Evolutionary conservation across 2,797 vertebrate species (phyloP).

Genomic region (Propithecus perrieri): DNA sequence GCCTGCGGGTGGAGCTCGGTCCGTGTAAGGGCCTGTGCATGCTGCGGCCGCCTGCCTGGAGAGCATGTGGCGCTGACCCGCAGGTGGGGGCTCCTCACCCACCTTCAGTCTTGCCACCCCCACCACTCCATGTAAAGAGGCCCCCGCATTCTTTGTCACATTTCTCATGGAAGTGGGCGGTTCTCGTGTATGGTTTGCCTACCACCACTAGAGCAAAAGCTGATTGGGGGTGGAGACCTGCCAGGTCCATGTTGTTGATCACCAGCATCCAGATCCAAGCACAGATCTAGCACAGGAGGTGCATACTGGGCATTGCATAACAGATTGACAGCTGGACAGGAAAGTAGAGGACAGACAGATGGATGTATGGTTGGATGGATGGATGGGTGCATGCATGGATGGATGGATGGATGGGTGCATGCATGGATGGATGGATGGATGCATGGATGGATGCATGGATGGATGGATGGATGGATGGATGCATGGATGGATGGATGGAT

Average conservation of each 20-base stretch:
- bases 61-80: accelerated
- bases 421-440: not conserved
- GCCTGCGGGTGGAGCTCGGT: not conserved
- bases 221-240: not conserved
- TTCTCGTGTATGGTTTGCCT: not conserved
- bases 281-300: not conserved
- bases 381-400: too few relatives aligned
- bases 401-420: not conserved
- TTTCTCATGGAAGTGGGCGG: not conserved
- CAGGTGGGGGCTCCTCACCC: not conserved
- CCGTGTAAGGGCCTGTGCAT: not conserved
- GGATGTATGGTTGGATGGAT: not conserved
- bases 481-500: too few relatives aligned
- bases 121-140: not conserved
- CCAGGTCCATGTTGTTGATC: too few relatives aligned
- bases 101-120: not conserved
- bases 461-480: not conserved
- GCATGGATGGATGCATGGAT: not conserved
- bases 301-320: not conserved
- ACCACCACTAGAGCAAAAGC: not conserved
- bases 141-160: too few relatives aligned
- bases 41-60: not conserved
- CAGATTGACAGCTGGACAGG: not conserved
- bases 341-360: not conserved
- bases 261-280: not conserved